These are phyloP conservation scores for Tauraco hartlaubi DNA, from an alignment of 2,797 vertebrate genomes.

Conservation along the genomic window DNA sequence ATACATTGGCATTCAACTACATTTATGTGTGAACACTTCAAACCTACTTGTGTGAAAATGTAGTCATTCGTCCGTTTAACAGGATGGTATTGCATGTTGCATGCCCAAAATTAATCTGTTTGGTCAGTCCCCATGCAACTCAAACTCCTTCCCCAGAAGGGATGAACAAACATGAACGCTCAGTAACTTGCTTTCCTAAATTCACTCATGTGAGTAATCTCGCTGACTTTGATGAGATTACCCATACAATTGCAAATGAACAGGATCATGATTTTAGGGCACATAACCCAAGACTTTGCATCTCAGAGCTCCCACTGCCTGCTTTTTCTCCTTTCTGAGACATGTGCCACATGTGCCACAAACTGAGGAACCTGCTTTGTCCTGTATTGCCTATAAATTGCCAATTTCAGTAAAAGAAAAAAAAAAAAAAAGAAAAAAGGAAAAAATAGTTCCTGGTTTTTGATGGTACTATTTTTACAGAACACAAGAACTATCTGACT, in stretches of 20 bases:
- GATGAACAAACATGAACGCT: background rate
- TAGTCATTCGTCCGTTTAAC: background rate
- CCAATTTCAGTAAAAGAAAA: background rate
- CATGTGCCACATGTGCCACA: background rate
- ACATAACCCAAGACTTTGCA: background rate
- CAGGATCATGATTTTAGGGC: background rate
- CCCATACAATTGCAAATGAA: background rate
- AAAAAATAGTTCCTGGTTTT: fast-evolving
- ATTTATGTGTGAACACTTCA: background rate
- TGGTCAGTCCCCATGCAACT: fast-evolving
- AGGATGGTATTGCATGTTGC: background rate
- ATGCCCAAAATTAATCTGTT: background rate
- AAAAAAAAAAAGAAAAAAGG: background rate
- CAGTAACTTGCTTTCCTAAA: background rate
- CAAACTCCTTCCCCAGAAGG: background rate
- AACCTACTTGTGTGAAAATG: background rate
- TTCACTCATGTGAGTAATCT: background rate
- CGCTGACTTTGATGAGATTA: background rate
- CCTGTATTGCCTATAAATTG: background rate
- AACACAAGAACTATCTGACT: background rate
- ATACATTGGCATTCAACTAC: background rate
- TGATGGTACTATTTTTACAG: background rate
- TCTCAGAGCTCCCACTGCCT: background rate
- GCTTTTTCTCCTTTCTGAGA: background rate
- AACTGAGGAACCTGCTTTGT: background rate